These are phyloP conservation scores for Gracilinanus agilis DNA, from an alignment of 2,113 vertebrate species.

Conservation along the genomic window DNA sequence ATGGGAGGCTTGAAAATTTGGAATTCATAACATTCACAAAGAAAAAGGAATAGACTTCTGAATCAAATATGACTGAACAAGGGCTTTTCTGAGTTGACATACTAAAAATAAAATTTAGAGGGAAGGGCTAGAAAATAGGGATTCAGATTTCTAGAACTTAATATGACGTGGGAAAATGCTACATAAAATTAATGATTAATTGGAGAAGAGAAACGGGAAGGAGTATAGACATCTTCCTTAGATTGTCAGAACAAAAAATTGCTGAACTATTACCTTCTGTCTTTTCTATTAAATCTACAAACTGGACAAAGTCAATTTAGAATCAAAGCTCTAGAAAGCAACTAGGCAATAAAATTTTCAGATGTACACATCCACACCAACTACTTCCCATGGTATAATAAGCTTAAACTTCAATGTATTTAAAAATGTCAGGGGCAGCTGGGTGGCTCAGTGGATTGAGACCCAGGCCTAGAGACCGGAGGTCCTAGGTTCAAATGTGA, in stretches of 20 bases:
- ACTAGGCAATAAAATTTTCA: neutral
- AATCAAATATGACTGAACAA: neutral
- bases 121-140: too few relatives aligned
- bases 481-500: too few relatives aligned
- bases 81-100: neutral
- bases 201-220: neutral
- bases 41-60: neutral
- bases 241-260: neutral
- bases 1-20: neutral
- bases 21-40: neutral
- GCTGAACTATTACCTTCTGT: neutral
- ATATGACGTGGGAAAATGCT: too few relatives aligned
- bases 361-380: neutral
- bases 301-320: neutral
- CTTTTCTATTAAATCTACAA: neutral
- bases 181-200: neutral
- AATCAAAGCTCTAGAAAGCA: neutral
- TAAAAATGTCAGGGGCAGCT: too few relatives aligned
- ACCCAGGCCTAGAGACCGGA: too few relatives aligned
- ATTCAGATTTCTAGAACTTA: neutral
- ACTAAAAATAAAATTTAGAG: neutral
- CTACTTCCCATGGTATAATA: neutral
- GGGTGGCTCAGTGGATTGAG: too few relatives aligned
- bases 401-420: neutral
- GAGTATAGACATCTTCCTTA: neutral